Evolutionary conservation across 2,888 invertebrate species (phyloP), one percentile per base, ranked within the genome.

Genomic region (Clusia tigrina): DNA sequence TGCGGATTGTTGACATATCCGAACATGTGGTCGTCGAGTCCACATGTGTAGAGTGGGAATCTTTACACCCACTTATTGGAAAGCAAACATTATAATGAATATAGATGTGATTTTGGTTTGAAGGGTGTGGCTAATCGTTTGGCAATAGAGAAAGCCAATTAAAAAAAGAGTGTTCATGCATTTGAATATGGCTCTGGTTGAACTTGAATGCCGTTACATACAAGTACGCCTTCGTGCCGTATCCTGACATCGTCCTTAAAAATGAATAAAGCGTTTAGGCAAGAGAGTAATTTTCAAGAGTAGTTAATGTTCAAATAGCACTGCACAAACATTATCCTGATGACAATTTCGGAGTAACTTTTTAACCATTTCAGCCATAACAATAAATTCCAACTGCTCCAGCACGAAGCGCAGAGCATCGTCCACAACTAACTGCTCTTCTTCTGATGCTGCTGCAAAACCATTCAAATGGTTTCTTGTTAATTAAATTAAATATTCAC

Each of bases 401-500:
- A 12, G 52, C 18, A 51, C 48, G 24, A 22, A 67, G 18, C 66
- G 57, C 53, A 32, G 15, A 48, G 42, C 48, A 42, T 10, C 42
- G 42, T 5, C n/a, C 48, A 32, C 38, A 48, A 54, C 37, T 26
- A 54, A 58, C 54, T 58, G n/a, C n/a, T n/a, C n/a, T n/a, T n/a
- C n/a, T n/a, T n/a, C n/a, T 62, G 37, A 58, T 54, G 42, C 54
- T 53, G 51, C 25, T 54, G 37, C 57, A 67, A 60, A 67, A 67
- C 72, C 70, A 67, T 69, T 78, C 69, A 74, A 80, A 78, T 71
- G 72, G 77, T 71, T 78, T 78, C 76, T 73, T 79, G 76, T 80
- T 80, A 80, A 80, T 80, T 80, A 80, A 80, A 80, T 80, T 80
- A 80, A 80, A 80, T 78, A 80, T 80, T 79, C 79, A 80, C 69